A percentile compares a stretch with the other conserved stretches of the same genome.
Conservation (phyloP, 2,797 vertebrate species). For the Microctenopoma steveboyesi region DNA sequence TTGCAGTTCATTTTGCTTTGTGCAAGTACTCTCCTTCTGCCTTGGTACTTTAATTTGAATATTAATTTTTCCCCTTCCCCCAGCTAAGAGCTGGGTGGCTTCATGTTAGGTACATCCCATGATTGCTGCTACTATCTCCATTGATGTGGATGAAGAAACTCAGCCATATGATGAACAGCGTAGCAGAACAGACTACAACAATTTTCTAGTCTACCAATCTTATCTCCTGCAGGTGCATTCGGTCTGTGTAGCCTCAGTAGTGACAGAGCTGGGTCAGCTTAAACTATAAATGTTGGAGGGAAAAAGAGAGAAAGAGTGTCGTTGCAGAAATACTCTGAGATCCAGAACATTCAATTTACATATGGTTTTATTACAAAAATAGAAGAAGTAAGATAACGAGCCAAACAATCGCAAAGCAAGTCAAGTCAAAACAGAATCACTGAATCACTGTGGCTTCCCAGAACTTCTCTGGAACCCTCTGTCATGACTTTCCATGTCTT, state of each 20-base stretch:
- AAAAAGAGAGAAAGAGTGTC: neutral
- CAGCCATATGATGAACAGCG: slow-evolving; percentile 17
- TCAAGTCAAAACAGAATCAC: too few species aligned
- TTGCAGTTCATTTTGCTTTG: slow-evolving; percentile 7
- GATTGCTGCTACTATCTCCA: slow-evolving; percentile 60
- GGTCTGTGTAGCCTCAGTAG: slow-evolving; percentile 27
- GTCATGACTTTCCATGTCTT: too few species aligned
- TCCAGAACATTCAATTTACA: too few species aligned
- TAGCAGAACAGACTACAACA: slow-evolving; percentile 40
- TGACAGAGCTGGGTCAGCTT: slow-evolving; percentile 48
- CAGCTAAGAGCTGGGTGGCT: slow-evolving; percentile 59
- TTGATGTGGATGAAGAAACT: slow-evolving; percentile 45
- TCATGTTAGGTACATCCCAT: slow-evolving; percentile 67
- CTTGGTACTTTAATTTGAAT: slow-evolving; percentile 52
- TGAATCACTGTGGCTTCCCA: too few species aligned
- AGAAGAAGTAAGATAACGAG: too few species aligned
- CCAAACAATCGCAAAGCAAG: too few species aligned
- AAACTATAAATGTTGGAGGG: slow-evolving; percentile 21
- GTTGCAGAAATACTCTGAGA: too few species aligned
- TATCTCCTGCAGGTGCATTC: slow-evolving; percentile 50
- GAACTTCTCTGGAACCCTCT: too few species aligned
- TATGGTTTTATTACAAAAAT: too few species aligned
- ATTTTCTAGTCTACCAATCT: slow-evolving; percentile 49
- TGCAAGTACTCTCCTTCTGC: slow-evolving; percentile 17
- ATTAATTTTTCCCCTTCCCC: slow-evolving; percentile 62